Conservation (phyloP, 2,797 vertebrate species). For the Mus minutoides region DNA sequence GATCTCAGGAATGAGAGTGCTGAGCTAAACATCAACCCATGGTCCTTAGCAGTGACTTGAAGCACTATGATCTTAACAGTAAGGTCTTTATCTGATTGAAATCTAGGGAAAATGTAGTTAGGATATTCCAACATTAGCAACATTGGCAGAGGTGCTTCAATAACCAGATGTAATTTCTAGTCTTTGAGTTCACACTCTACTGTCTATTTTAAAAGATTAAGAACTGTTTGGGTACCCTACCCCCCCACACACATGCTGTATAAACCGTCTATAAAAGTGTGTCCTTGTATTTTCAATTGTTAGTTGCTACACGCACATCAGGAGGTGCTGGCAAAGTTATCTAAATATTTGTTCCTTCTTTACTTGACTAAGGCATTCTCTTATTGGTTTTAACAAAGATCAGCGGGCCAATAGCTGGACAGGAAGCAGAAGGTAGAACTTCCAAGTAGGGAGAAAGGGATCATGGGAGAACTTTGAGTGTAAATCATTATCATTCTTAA, state of each 20-base stretch:
- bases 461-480: not conserved
- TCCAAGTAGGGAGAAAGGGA: not conserved
- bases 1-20: not conserved
- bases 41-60: not conserved
- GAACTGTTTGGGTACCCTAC: not conserved
- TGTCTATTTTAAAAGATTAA: not conserved
- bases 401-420: not conserved
- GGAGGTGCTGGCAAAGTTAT: not conserved
- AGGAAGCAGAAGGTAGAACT: not conserved
- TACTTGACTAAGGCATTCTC: not conserved
- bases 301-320: not conserved
- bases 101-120: not conserved
- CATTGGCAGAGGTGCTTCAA: not conserved
- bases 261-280: not conserved
- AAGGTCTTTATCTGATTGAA: not conserved
- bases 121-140: not conserved
- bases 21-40: not conserved
- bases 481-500: not conserved
- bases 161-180: not conserved
- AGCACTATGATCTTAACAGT: not conserved
- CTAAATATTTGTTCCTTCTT: not conserved
- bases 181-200: not conserved
- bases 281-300: not conserved
- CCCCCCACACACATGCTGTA: not conserved
- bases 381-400: not conserved